These are phyloP conservation scores for Stichopus chloronotus DNA, from an alignment of 35 echinoderm and acorn worm genomes.

Conservation along the genomic window DNA sequence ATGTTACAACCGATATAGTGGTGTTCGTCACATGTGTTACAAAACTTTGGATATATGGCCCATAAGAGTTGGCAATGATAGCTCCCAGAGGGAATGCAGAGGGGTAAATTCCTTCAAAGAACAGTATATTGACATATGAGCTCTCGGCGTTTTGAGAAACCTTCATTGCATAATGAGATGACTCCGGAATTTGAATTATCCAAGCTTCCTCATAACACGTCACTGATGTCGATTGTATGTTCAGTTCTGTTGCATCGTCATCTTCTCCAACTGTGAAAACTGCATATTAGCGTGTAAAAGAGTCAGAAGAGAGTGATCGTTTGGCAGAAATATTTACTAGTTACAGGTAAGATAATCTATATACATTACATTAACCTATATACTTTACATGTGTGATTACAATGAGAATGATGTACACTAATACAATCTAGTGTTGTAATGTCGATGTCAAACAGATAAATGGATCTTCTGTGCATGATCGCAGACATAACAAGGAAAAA, in stretches of 20 bases:
- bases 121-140: not conserved
- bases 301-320: too few species aligned
- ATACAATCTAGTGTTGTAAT: not conserved
- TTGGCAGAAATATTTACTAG: too few species aligned
- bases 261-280: not conserved
- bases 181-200: not conserved
- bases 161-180: not conserved
- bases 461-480: not conserved
- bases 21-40: not conserved
- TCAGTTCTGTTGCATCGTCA: not conserved
- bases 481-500: too few species aligned
- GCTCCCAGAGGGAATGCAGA: not conserved
- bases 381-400: not conserved
- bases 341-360: not conserved
- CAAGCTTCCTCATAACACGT: not conserved
- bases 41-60: not conserved
- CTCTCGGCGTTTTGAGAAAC: not conserved
- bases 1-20: not conserved
- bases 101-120: not conserved
- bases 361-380: not conserved
- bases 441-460: not conserved
- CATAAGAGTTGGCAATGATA: not conserved
- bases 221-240: not conserved
- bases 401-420: not conserved
- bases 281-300: not conserved